Evolutionary conservation across 2,888 invertebrate species (phyloP).

Genomic region (Epinotia bilunana): DNA sequence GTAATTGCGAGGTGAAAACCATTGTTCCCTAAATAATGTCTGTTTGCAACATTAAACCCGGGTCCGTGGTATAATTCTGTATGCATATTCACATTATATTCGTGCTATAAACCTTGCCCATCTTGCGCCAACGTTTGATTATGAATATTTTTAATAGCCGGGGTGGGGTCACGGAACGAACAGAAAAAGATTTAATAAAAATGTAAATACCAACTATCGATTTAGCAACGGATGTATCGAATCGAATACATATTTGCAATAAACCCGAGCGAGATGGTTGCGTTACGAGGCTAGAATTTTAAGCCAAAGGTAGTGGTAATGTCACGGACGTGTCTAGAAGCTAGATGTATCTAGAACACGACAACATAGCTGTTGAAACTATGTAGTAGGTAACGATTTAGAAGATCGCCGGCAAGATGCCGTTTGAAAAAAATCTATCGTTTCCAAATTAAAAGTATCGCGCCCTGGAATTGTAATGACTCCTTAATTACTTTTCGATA

Average conservation of each 20-base stretch:
- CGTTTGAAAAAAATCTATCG: background rate
- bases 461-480: slow-evolving; percentile 22
- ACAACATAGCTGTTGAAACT: slow-evolving; percentile 13
- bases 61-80: slow-evolving; percentile 37
- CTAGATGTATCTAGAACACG: slow-evolving; percentile 23
- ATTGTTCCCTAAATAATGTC: slow-evolving; percentile 43
- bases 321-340: slow-evolving; percentile 25
- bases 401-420: background rate
- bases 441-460: slow-evolving; percentile 15
- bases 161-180: slow-evolving; percentile 53
- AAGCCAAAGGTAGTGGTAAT: slow-evolving; percentile 28
- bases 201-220: slow-evolving; percentile 48
- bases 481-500: slow-evolving; percentile 35
- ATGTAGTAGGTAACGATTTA: background rate
- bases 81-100: slow-evolving; percentile 45
- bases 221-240: slow-evolving; percentile 42
- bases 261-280: slow-evolving; percentile 21
- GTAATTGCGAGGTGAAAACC: slow-evolving; percentile 33
- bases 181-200: slow-evolving; percentile 48
- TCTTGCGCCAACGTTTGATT: slow-evolving; percentile 51
- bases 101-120: slow-evolving; percentile 40
- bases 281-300: slow-evolving; percentile 15
- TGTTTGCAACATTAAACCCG: slow-evolving; percentile 38
- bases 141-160: slow-evolving; percentile 58
- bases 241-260: slow-evolving; percentile 34